Percentiles rank a stretch among this genome's conserved stretches.
Conservation (phyloP, 30 jellyfish, hydroid and myxozoan genomes). For the Cassiopea xamachana region DNA sequence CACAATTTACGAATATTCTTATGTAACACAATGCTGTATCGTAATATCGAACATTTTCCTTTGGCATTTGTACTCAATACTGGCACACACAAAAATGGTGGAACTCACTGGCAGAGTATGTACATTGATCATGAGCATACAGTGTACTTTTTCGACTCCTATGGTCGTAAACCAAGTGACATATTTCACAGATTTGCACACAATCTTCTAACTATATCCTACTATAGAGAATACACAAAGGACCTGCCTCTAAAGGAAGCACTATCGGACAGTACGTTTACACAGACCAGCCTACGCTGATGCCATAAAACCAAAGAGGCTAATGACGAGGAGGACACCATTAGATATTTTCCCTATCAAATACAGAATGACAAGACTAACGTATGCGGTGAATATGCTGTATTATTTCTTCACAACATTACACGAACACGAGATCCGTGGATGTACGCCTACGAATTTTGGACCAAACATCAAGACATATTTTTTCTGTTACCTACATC, state of each 20-base stretch:
- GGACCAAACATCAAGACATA: neutral
- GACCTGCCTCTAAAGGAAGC: neutral
- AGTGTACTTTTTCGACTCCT: conserved; percentile 2
- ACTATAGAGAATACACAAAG: neutral
- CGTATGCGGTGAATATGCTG: conserved; percentile 6
- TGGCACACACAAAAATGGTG: conserved; percentile 5
- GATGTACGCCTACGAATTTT: neutral
- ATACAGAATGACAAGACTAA: neutral
- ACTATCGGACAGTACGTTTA: neutral
- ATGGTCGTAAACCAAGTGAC: neutral
- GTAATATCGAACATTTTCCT: neutral
- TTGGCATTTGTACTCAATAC: neutral
- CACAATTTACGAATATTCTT: neutral
- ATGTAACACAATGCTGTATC: neutral
- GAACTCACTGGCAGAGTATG: neutral
- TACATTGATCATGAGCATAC: neutral
- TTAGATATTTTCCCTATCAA: neutral
- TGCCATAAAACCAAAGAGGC: neutral
- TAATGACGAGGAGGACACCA: neutral
- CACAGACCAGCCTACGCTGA: neutral
- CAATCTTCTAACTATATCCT: neutral
- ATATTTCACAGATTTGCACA: neutral
- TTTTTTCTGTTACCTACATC: too few species aligned
- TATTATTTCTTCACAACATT: neutral
- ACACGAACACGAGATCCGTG: neutral